Percentiles rank a stretch among this genome's conserved stretches.
Evolutionary conservation across 2,113 vertebrate genomes (phyloP).

Genomic region (Coracopsis vasa): DNA sequence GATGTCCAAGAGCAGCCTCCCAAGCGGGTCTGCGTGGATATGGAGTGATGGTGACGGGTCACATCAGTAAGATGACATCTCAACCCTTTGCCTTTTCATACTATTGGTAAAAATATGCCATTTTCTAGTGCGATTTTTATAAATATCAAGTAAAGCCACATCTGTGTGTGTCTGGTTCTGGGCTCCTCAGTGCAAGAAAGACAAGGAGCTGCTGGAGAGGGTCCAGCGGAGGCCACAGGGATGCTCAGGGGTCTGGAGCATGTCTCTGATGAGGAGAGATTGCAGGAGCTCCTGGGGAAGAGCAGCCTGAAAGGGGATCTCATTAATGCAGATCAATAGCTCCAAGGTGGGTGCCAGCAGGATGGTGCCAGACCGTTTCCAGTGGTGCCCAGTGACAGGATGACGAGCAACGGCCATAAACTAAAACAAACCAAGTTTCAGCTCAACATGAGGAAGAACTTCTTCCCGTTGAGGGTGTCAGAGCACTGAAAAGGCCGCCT

Average conservation of each 20-base stretch:
- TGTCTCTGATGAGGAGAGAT: background rate
- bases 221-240: background rate
- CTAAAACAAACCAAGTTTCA: background rate
- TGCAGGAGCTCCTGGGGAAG: background rate
- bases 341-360: background rate
- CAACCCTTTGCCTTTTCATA: accelerated
- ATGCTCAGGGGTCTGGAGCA: background rate
- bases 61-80: accelerated
- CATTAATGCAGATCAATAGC: background rate
- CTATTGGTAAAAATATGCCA: background rate
- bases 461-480: background rate
- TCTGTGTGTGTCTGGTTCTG: background rate
- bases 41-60: background rate
- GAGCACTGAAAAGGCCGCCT: background rate
- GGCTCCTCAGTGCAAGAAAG: background rate
- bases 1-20: slow-evolving; percentile 46
- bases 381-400: background rate
- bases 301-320: background rate
- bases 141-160: background rate
- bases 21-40: slow-evolving; percentile 58
- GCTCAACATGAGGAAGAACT: background rate
- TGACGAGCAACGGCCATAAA: background rate
- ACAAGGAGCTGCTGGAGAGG: background rate
- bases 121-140: background rate
- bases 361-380: background rate